These are phyloP conservation scores for Gymnocephalus cernua DNA, from an alignment of 2,113 vertebrate species.

Conservation along the genomic window DNA sequence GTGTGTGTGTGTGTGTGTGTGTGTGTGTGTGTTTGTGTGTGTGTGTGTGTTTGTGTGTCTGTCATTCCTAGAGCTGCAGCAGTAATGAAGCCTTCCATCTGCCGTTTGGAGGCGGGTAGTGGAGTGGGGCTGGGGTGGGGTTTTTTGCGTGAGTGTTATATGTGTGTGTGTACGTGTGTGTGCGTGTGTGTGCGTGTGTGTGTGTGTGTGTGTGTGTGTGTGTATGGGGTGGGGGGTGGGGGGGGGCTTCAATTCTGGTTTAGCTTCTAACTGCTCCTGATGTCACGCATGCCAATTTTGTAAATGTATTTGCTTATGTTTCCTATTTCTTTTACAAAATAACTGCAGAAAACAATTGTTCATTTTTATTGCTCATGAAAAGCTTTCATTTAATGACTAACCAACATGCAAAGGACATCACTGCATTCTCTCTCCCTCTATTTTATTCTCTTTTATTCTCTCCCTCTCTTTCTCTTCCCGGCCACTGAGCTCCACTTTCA, in stretches of 20 bases:
- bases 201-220: neutral
- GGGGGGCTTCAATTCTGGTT: slow-evolving; percentile 59
- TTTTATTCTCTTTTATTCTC: slow-evolving; percentile 30
- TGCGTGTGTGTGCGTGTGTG: slow-evolving; percentile 12
- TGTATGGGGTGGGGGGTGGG: neutral
- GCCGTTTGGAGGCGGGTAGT: slow-evolving; percentile 43
- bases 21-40: slow-evolving; percentile 1
- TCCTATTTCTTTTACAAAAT: slow-evolving; percentile 19
- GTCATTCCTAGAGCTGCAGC: slow-evolving; percentile 50
- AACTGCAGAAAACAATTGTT: slow-evolving; percentile 29
- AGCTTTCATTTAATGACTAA: slow-evolving; percentile 34
- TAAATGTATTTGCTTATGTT: slow-evolving; percentile 45
- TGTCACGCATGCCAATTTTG: slow-evolving; percentile 37
- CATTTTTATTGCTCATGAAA: slow-evolving; percentile 51
- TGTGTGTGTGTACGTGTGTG: no score
- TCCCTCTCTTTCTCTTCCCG: slow-evolving; percentile 6
- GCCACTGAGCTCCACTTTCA: slow-evolving; percentile 68
- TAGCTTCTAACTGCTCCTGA: slow-evolving; percentile 49
- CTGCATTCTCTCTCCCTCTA: slow-evolving; percentile 14
- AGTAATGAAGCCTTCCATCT: slow-evolving; percentile 77
- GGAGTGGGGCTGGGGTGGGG: slow-evolving; percentile 14
- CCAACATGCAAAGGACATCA: slow-evolving; percentile 11
- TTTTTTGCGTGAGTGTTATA: neutral
- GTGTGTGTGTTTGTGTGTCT: slow-evolving; percentile 5
- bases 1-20: slow-evolving; percentile 11